Conservation (phyloP, 1,140 invertebrate species). For the Drosophila nigrodunni region DNA sequence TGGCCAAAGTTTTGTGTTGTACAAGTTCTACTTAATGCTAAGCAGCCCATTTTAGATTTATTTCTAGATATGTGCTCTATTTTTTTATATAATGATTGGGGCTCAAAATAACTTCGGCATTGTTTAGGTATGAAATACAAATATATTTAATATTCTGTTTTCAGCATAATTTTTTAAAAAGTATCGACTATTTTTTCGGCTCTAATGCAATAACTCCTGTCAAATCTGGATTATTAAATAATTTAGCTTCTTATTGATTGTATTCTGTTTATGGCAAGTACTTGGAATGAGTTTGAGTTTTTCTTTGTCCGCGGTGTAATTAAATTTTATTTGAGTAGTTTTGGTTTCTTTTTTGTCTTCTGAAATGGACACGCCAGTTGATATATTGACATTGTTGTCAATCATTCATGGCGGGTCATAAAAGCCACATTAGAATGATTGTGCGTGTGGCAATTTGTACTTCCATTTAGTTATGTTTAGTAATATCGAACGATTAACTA, state of each 20-base stretch:
- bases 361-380: conserved; percentile 26
- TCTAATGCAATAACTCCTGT: not conserved
- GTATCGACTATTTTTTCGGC: no score
- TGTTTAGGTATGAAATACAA: not conserved
- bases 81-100: conserved; percentile 49
- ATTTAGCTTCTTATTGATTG: conserved; percentile 63
- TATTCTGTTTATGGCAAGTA: conserved; percentile 4
- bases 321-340: conserved; percentile 56
- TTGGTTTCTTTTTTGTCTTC: conserved; percentile 1
- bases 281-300: not conserved
- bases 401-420: conserved; percentile 20
- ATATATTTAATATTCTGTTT: no score
- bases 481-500: conserved; percentile 16
- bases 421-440: conserved; percentile 21
- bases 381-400: conserved; percentile 26
- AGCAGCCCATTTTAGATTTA: conserved; percentile 25
- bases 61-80: conserved; percentile 32
- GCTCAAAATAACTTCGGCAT: conserved; percentile 25
- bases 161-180: no score
- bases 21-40: conserved; percentile 33
- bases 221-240: conserved; percentile 44
- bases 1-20: conserved; percentile 23
- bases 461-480: conserved; percentile 6
- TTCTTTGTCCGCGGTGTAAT: conserved; percentile 40
- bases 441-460: conserved; percentile 30